phyloP scores from a whole-genome alignment of 1,140 invertebrate species.

The Drosophila paulistorum region DNA sequence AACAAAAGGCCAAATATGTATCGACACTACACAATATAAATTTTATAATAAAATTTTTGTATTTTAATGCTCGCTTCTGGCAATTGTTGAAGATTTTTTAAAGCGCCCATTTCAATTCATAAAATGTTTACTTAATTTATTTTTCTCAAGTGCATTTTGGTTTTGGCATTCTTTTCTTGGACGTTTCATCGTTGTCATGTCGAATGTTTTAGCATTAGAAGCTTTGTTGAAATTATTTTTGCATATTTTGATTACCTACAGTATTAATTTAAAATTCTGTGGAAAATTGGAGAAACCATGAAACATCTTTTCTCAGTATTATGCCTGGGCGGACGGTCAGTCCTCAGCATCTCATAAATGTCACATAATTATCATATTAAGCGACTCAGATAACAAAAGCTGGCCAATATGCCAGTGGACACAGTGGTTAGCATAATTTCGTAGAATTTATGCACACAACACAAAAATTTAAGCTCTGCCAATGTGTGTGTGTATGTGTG shows the following conservation, averaged over 20 bases:
- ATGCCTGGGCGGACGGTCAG: not conserved
- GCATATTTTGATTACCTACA: conserved; percentile 14
- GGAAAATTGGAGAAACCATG: not conserved
- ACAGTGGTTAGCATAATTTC: conserved; percentile 35
- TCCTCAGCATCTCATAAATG: conserved; percentile 8
- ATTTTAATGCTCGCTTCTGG: not conserved
- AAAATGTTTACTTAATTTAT: conserved; percentile 11
- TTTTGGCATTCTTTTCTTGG: not conserved
- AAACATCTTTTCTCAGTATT: not conserved
- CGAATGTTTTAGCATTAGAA: not conserved
- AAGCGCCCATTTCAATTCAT: conserved; percentile 11
- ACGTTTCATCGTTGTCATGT: not conserved
- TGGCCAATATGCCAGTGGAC: conserved; percentile 26
- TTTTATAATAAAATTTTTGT: not conserved
- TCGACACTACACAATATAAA: not conserved
- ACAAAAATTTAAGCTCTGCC: conserved; percentile 25
- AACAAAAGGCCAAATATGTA: not conserved
- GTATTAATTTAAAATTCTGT: not conserved
- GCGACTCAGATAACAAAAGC: not conserved
- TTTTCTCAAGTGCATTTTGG: conserved; percentile 3
- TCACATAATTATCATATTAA: conserved; percentile 25
- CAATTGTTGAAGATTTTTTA: conserved; percentile 11
- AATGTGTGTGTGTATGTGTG: not conserved
- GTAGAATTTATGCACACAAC: conserved; percentile 29
- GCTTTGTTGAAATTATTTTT: conserved; percentile 10